Conservation (phyloP, 53 echinoderm and acorn worm species). For the Holothuria leucospilota region DNA sequence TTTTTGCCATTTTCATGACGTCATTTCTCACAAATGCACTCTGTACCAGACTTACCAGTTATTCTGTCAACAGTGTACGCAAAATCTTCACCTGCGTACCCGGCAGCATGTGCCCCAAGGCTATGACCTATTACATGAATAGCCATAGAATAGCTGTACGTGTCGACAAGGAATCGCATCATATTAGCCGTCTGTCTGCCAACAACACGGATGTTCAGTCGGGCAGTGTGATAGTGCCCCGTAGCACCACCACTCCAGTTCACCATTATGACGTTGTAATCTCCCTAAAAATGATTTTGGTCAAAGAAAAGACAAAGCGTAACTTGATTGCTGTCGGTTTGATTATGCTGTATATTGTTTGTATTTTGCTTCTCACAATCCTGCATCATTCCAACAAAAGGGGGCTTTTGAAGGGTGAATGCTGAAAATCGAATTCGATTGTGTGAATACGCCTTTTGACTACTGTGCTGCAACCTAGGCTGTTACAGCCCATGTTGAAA, state of each 20-base stretch:
- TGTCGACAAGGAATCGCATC: slow-evolving; percentile 39
- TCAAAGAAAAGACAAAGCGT: no score
- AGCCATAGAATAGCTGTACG: not conserved
- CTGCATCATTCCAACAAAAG: no score
- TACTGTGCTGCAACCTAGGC: no score
- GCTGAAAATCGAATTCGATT: no score
- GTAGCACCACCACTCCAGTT: slow-evolving; percentile 70
- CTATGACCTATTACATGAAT: slow-evolving; percentile 44
- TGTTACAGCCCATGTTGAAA: no score
- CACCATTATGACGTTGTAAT: slow-evolving; percentile 80
- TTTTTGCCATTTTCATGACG: no score
- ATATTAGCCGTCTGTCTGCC: slow-evolving; percentile 69
- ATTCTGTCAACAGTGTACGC: not conserved
- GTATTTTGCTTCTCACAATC: no score
- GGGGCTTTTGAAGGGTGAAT: no score
- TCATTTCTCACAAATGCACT: no score
- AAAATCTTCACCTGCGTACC: slow-evolving; percentile 29
- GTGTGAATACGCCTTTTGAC: no score
- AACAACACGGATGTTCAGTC: slow-evolving; percentile 73
- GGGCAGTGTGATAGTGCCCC: slow-evolving; percentile 51
- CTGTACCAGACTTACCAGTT: not conserved
- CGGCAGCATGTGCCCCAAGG: slow-evolving; percentile 43
- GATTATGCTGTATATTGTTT: no score
- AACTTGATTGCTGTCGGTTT: no score
- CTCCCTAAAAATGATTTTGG: slow-evolving; percentile 45